These are phyloP conservation scores for Gymnothorax javanicus DNA, from an alignment of 2,797 vertebrate species.

Conservation along the genomic window DNA sequence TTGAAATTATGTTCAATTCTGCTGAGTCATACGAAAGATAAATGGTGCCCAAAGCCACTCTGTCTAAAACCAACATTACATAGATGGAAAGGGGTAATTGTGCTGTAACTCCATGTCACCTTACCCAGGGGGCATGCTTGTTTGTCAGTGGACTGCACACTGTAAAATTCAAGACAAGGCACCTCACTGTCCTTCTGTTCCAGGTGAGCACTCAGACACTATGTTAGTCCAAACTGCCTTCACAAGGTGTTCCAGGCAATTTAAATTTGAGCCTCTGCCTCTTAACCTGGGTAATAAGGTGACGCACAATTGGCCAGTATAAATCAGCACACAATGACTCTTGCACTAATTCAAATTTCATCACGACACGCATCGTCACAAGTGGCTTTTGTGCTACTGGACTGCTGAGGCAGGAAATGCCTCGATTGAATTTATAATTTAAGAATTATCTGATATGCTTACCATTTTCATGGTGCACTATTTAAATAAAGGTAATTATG, in stretches of 20 bases:
- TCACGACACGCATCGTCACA: not conserved
- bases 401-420: not conserved
- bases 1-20: not conserved
- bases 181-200: not conserved
- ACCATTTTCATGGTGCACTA: not conserved
- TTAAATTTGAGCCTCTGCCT: not conserved
- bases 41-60: conserved; percentile 14
- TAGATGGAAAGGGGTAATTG: not conserved
- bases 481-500: not conserved
- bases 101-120: not conserved
- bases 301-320: not conserved
- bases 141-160: conserved; percentile 4
- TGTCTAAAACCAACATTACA: not conserved
- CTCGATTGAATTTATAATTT: not conserved
- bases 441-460: not conserved
- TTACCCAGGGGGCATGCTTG: not conserved
- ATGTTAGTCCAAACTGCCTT: conserved; percentile 15
- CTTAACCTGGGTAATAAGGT: conserved; percentile 1
- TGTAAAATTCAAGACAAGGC: conserved; percentile 4
- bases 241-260: not conserved
- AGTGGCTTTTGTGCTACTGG: not conserved
- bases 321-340: not conserved
- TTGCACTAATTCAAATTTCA: not conserved
- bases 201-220: conserved; percentile 7
- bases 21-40: conserved; percentile 19